Percentiles rank a stretch among this genome's conserved stretches.
Evolutionary conservation across 2,888 invertebrate genomes (phyloP).

Genomic region (Amiota communis): DNA sequence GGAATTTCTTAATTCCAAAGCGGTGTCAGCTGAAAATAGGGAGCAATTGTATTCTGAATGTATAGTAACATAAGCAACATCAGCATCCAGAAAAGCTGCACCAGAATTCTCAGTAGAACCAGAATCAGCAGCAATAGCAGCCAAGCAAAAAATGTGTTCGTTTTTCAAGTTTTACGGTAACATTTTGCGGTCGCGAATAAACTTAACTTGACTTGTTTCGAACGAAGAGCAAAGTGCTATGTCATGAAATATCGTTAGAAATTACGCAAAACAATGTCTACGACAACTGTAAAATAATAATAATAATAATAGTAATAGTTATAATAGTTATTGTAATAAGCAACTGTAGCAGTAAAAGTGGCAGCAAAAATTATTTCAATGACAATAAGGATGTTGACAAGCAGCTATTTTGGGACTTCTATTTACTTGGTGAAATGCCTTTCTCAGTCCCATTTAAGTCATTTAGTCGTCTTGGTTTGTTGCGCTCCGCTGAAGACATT

Average conservation of each 20-base stretch:
- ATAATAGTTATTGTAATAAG: constrained; percentile 10
- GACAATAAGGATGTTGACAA: constrained; percentile 27
- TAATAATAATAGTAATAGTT: constrained; percentile 1
- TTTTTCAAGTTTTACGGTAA: constrained; percentile 39
- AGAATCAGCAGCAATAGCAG: constrained; percentile 33
- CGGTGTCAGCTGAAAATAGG: constrained; percentile 26
- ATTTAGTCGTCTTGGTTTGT: too few relatives aligned
- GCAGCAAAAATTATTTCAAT: constrained; percentile 20
- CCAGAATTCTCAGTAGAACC: too few relatives aligned
- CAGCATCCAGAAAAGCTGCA: constrained; percentile 48
- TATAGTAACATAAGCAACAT: constrained; percentile 3
- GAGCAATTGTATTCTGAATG: constrained; percentile 8
- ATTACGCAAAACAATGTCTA: constrained; percentile 33
- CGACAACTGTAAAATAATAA: constrained; percentile 9
- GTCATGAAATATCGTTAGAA: constrained; percentile 33
- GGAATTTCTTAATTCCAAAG: constrained; percentile 62
- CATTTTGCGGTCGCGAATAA: constrained; percentile 33
- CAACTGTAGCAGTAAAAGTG: background rate
- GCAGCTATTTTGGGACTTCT: constrained; percentile 9
- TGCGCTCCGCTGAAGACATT: too few relatives aligned
- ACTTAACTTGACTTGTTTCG: constrained; percentile 47
- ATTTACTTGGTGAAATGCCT: too few relatives aligned
- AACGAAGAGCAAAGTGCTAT: background rate
- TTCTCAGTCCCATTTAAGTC: too few relatives aligned
- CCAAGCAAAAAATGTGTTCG: constrained; percentile 33